Evolutionary conservation across 1,140 invertebrate species (phyloP), one percentile per base, ranked within the genome.

Genomic region (Cotesia chilonis): DNA sequence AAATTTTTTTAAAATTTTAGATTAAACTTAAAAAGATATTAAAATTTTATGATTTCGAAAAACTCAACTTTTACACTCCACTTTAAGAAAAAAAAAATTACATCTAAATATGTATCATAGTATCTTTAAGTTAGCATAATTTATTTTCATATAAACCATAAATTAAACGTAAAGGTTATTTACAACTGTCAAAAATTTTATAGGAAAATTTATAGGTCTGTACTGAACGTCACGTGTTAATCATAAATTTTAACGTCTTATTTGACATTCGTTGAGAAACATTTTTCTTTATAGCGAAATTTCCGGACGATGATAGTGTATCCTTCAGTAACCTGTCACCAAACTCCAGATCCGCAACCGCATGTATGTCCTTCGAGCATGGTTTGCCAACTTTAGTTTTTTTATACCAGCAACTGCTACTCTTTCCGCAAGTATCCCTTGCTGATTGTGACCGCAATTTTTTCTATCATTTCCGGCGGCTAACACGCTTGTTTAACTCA

Each of bases 371-470:
- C 36, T 28, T 47, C 20, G 12, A 41, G 17, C 35, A 55, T 10
- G 47, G 41, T 55, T 67, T 66, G 68, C 63, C 67, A 64, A 47
- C 55, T 14, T 74, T 70, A 65, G 67, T 52, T 67, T 38, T 38
- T 36, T 60, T 54, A 7, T 2, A 47, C 17, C 35, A 20, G 67
- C n/a, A 28, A n/a, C 65, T 54, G 12, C 55, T 73, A 64, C 57
- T 47, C 57, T 71, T 68, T 72, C 37, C 38, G 47, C 51, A 37
- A 59, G 17, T 68, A 36, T 71, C 54, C 54, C 63, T 67, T 70
- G 74, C 68, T 81, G 80, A 81, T 81, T 81, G 77, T 80, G 74
- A 73, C 73, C 69, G 52, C 70, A 37, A 68, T 77, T 80, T 80
- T 80, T 79, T 64, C 52, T 41, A 20, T 59, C 70, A 66, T 76